These are phyloP conservation scores for Pandion haliaetus DNA, from an alignment of 2,113 vertebrate genomes.

Conservation along the genomic window DNA sequence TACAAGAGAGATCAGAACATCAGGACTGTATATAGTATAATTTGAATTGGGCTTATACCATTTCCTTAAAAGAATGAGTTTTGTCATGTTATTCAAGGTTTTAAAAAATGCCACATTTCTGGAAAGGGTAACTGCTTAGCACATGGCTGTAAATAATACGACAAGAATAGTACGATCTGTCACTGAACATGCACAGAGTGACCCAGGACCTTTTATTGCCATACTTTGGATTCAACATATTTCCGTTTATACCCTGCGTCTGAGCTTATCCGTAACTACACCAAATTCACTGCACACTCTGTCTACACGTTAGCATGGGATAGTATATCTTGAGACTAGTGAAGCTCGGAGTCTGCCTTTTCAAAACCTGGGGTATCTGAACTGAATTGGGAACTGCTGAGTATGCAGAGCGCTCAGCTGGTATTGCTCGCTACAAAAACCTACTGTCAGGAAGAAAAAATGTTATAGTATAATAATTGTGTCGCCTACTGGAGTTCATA, in stretches of 20 bases:
- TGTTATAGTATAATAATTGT: not conserved
- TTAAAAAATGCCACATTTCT: conserved; percentile 16
- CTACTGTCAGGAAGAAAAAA: not conserved
- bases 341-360: not conserved
- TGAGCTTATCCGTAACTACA: not conserved
- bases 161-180: not conserved
- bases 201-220: not conserved
- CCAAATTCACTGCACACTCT: not conserved
- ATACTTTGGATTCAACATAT: not conserved
- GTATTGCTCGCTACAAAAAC: not conserved
- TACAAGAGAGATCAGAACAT: conserved; percentile 57
- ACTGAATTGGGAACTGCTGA: not conserved
- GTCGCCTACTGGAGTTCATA: not conserved
- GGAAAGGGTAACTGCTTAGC: not conserved
- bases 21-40: not conserved
- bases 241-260: not conserved
- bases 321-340: accelerated
- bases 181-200: not conserved
- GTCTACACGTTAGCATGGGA: not conserved
- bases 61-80: not conserved
- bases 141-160: not conserved
- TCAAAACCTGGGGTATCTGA: not conserved
- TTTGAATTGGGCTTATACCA: not conserved
- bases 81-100: conserved; percentile 30
- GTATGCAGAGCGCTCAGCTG: not conserved